phyloP scores from a whole-genome alignment of 2,888 invertebrate species.

The Torymus aiolomorphi region DNA sequence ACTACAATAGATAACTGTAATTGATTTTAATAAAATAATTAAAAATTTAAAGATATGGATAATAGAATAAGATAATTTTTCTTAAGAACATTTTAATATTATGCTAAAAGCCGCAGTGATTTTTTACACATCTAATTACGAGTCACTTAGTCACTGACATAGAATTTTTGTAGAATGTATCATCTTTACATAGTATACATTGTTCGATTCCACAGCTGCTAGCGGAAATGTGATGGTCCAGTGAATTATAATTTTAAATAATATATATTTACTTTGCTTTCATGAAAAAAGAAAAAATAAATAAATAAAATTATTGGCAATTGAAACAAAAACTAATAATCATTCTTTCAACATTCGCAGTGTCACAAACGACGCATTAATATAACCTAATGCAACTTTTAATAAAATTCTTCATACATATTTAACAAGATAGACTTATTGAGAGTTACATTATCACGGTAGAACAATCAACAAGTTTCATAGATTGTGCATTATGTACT shows the following conservation, averaged over 20 bases:
- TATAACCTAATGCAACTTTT: conserved; percentile 46
- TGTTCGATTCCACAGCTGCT: conserved; percentile 52
- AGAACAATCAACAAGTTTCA: conserved; percentile 51
- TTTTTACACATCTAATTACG: conserved; percentile 55
- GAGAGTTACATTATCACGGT: conserved; percentile 28
- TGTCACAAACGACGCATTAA: conserved; percentile 45
- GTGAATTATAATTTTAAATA: conserved; percentile 49
- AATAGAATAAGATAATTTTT: conserved; percentile 41
- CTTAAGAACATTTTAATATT: conserved; percentile 55
- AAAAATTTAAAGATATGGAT: conserved; percentile 12
- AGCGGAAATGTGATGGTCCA: conserved; percentile 54
- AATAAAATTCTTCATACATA: conserved; percentile 46
- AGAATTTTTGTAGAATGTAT: conserved; percentile 54
- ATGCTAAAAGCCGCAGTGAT: conserved; percentile 54
- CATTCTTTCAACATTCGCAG: conserved; percentile 50
- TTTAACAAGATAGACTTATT: conserved; percentile 50
- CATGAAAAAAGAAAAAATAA: conserved; percentile 44
- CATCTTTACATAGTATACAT: conserved; percentile 54
- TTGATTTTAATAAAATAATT: conserved; percentile 46
- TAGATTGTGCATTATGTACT: conserved; percentile 55
- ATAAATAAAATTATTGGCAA: conserved; percentile 52
- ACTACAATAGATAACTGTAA: conserved; percentile 55
- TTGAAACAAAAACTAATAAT: conserved; percentile 44
- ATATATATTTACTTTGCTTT: conserved; percentile 49
- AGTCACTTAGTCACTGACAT: conserved; percentile 55